Percentiles rank a stretch among this genome's conserved stretches.
These are phyloP conservation scores for Sinella curviseta DNA, from an alignment of 1,140 invertebrate species.

Conservation along the genomic window DNA sequence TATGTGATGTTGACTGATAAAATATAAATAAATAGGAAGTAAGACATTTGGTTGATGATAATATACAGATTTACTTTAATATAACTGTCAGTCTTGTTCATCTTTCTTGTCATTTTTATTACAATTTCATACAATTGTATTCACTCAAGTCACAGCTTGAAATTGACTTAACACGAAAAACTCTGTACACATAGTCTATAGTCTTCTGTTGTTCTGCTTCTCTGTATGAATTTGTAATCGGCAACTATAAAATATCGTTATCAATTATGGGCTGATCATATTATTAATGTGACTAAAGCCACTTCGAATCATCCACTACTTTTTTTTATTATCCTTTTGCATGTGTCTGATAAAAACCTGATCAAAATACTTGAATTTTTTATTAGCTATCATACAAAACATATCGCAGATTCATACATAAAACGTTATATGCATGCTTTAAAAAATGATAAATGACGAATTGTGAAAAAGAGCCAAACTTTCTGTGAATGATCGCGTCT, in stretches of 20 bases:
- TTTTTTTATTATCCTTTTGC: not conserved
- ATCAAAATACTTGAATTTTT: not conserved
- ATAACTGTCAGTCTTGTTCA: not conserved
- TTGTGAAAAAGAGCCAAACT: not conserved
- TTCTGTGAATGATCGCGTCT: too few species aligned
- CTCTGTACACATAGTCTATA: not conserved
- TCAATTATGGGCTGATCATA: not conserved
- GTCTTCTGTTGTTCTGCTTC: not conserved
- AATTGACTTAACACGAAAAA: not conserved
- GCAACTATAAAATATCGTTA: not conserved
- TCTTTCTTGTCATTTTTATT: constrained; percentile 7
- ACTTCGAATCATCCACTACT: not conserved
- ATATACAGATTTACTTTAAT: not conserved
- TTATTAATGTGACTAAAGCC: not conserved
- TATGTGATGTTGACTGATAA: not conserved
- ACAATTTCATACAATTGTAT: not conserved
- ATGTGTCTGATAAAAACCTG: not conserved
- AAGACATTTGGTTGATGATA: not conserved
- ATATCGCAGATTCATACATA: not conserved
- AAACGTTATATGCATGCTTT: not conserved
- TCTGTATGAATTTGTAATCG: not conserved
- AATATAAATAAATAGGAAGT: not conserved
- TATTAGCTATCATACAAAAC: not conserved
- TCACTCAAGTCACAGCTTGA: not conserved
- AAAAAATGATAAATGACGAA: not conserved